Evolutionary conservation across 2,888 invertebrate genomes (phyloP).

Genomic region (Philereme transversata): DNA sequence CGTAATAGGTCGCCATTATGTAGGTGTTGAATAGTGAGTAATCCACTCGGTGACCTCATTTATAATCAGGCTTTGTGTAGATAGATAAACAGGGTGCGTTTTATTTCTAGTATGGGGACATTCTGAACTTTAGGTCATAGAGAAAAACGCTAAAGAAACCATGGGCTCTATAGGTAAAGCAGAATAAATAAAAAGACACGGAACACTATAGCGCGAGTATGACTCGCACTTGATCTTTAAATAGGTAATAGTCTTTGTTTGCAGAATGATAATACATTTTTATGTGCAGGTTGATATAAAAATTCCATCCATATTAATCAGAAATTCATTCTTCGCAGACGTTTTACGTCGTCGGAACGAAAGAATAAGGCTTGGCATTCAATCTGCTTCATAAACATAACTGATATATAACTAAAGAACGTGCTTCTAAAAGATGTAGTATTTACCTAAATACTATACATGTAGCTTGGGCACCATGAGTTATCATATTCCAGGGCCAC

Average conservation of each 20-base stretch:
- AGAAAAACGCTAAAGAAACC: no score
- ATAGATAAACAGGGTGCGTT: not conserved
- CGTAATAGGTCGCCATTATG: conserved; percentile 19
- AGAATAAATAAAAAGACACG: no score
- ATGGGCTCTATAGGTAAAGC: no score
- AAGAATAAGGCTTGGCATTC: conserved; percentile 28
- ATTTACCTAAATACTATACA: not conserved
- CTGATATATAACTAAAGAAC: conserved; percentile 23
- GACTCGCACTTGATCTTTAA: not conserved
- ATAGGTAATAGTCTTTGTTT: not conserved
- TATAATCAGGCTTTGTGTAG: conserved; percentile 9
- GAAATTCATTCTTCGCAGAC: conserved; percentile 11
- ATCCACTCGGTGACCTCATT: conserved; percentile 11
- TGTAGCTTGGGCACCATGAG: no score
- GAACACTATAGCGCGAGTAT: no score
- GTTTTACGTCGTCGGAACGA: conserved; percentile 21
- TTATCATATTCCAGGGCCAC: no score
- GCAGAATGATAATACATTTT: conserved; percentile 4
- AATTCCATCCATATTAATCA: conserved; percentile 23
- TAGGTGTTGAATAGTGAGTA: not conserved
- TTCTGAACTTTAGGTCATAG: no score
- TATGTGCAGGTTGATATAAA: conserved; percentile 15
- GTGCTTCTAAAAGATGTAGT: conserved; percentile 14
- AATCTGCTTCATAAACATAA: conserved; percentile 33
- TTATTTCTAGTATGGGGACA: no score